These are phyloP conservation scores for Caenorhabditis doughertyi DNA, from an alignment of 2,888 invertebrate genomes.

Conservation along the genomic window DNA sequence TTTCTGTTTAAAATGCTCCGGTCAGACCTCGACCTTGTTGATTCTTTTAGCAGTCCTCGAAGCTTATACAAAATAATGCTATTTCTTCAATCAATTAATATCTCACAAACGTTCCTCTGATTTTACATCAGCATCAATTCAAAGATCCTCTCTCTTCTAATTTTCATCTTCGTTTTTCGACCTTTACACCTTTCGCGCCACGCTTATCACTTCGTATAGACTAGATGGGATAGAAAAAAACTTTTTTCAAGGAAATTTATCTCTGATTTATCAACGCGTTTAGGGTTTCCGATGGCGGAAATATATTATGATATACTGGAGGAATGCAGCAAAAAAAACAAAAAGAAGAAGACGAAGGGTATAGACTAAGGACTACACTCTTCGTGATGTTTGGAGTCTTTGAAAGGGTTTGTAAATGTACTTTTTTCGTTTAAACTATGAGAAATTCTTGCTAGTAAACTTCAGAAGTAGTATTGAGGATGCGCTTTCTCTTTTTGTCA, in stretches of 20 bases:
- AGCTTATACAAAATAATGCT: not conserved
- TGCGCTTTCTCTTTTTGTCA: too few relatives aligned
- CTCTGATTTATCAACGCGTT: constrained; percentile 18
- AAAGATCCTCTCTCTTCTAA: not conserved
- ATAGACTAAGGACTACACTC: not conserved
- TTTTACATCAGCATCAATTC: constrained; percentile 7
- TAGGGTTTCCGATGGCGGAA: not conserved
- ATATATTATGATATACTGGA: too few relatives aligned
- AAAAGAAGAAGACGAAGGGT: not conserved
- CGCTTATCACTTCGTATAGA: not conserved
- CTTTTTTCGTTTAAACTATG: too few relatives aligned
- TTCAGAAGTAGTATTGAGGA: too few relatives aligned
- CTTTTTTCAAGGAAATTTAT: constrained; percentile 5
- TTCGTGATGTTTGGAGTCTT: too few relatives aligned
- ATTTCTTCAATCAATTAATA: not conserved
- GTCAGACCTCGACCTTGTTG: too few relatives aligned
- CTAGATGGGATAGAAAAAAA: not conserved
- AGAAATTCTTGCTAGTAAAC: too few relatives aligned
- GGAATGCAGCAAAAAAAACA: not conserved
- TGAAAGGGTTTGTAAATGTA: too few relatives aligned
- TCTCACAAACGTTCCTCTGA: not conserved
- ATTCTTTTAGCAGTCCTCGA: too few relatives aligned
- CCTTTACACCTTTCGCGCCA: not conserved
- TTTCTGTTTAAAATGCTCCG: too few relatives aligned
- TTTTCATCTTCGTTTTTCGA: constrained; percentile 11